Conservation (phyloP, 2,888 invertebrate species). For the Lacanobia oleracea region DNA sequence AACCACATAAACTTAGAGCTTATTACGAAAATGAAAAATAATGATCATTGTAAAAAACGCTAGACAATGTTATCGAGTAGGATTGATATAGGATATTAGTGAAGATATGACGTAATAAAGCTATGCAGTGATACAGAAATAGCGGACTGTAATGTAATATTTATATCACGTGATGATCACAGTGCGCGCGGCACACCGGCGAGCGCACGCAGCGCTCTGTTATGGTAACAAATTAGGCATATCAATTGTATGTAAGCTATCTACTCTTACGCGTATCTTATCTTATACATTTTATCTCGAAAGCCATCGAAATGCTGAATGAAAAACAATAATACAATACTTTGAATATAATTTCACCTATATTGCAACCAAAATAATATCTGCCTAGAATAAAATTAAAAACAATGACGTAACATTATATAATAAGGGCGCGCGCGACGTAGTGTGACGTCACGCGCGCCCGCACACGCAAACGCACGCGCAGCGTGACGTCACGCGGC, state of each 20-base stretch:
- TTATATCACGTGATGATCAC: not conserved
- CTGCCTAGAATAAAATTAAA: conserved; percentile 84
- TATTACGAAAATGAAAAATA: conserved; percentile 3
- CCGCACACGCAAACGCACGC: conserved; percentile 39
- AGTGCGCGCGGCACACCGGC: too few species aligned
- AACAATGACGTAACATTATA: conserved; percentile 68
- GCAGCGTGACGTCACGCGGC: conserved; percentile 25
- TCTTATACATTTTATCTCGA: conserved; percentile 53
- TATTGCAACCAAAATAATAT: conserved; percentile 79
- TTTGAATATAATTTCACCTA: conserved; percentile 64
- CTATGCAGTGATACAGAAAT: conserved; percentile 1
- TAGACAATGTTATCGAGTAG: not conserved
- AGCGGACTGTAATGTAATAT: conserved; percentile 4
- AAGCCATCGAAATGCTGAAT: conserved; percentile 65
- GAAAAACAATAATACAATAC: conserved; percentile 61
- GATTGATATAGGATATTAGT: conserved; percentile 22
- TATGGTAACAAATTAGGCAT: conserved; percentile 78
- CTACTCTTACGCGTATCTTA: conserved; percentile 63
- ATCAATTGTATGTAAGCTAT: conserved; percentile 71
- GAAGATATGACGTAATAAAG: conserved; percentile 14
- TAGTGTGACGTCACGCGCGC: conserved; percentile 26
- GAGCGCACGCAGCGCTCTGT: not conserved
- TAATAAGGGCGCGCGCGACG: conserved; percentile 5
- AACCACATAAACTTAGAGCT: not conserved
- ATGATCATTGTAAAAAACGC: not conserved